A percentile compares a stretch with the other conserved stretches of the same genome.
These are phyloP conservation scores for Eupithecia insigniata DNA, from an alignment of 2,888 invertebrate species.

Conservation along the genomic window DNA sequence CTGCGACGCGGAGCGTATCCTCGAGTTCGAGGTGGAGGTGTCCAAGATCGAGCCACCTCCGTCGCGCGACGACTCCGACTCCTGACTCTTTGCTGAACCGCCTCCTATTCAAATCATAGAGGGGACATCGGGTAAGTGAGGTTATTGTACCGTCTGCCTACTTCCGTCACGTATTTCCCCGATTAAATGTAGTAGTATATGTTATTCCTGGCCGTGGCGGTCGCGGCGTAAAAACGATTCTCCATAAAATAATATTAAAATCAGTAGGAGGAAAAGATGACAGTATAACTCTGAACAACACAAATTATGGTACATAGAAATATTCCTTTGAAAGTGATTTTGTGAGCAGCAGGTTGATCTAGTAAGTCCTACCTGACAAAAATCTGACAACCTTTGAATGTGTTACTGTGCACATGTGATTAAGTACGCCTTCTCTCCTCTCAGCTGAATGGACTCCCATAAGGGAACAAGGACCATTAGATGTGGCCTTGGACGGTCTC, in stretches of 20 bases:
- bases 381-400: not conserved
- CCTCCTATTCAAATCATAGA: not conserved
- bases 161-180: not conserved
- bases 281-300: not conserved
- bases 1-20: conserved; percentile 62
- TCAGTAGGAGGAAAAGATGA: not conserved
- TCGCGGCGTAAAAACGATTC: not conserved
- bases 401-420: not conserved
- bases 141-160: not conserved
- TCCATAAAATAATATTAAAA: not conserved
- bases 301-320: not conserved
- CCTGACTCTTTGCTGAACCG: conserved; percentile 41
- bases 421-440: not conserved
- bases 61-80: conserved; percentile 53
- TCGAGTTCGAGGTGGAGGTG: conserved; percentile 62
- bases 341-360: not conserved
- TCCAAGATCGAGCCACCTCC: conserved; percentile 47
- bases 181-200: not conserved
- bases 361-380: not conserved
- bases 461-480: not conserved
- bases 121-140: not conserved
- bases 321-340: not conserved
- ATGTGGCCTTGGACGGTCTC: not conserved
- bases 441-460: not conserved
- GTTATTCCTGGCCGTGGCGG: not conserved